Evolutionary conservation across 2,797 vertebrate genomes (phyloP).

Genomic region (Euphonia xanthogaster): DNA sequence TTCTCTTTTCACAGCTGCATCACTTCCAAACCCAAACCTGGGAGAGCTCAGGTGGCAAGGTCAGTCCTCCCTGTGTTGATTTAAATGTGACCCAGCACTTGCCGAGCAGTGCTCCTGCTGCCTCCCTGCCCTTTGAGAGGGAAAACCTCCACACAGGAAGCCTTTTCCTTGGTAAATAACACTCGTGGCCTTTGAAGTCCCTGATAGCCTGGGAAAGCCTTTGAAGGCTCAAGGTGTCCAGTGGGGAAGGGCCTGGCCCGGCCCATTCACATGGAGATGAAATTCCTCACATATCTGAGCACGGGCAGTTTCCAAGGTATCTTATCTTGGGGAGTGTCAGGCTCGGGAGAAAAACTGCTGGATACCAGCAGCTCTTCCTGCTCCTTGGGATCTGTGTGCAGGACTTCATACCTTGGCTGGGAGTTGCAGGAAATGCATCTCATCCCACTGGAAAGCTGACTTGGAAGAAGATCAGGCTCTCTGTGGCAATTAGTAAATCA

Average conservation of each 20-base stretch:
- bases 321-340: neutral
- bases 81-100: accelerated
- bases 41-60: neutral
- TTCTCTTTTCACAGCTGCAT: neutral
- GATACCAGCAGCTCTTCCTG: neutral
- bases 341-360: neutral
- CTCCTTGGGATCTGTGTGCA: neutral
- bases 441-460: neutral
- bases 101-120: accelerated
- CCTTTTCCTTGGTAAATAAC: neutral
- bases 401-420: neutral
- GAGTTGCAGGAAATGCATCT: neutral
- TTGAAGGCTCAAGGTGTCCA: slow-evolving; percentile 2
- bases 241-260: neutral
- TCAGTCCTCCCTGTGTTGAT: neutral
- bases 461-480: neutral
- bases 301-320: neutral
- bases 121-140: neutral
- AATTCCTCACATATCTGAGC: neutral
- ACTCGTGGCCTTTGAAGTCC: neutral
- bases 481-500: neutral
- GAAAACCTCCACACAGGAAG: neutral
- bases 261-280: slow-evolving; percentile 27
- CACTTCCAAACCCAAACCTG: neutral
- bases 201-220: slow-evolving; percentile 19